Conservation (phyloP, 2,888 invertebrate genomes). For the Asteroscopus sphinx region DNA sequence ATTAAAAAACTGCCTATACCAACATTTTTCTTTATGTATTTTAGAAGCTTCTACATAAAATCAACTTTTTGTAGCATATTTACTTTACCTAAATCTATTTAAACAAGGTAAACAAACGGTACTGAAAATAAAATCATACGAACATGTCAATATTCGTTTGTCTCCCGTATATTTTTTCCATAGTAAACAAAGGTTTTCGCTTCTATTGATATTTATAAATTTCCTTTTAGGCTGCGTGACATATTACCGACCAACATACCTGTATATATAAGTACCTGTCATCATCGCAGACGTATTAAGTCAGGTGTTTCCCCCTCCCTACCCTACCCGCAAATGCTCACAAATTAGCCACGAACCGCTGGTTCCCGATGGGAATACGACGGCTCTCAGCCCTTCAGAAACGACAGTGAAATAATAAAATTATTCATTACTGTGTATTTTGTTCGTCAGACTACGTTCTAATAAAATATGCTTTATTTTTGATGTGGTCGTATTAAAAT, state of each 20-base stretch:
- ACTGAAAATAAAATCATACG: constrained; percentile 18
- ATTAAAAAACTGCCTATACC: too few species aligned
- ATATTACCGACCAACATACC: constrained; percentile 9
- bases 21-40: background rate
- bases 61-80: constrained; percentile 10
- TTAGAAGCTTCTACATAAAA: constrained; percentile 8
- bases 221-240: constrained; percentile 26
- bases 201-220: constrained; percentile 44
- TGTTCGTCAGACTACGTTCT: constrained; percentile 26
- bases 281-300: constrained; percentile 46
- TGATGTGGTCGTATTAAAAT: constrained; percentile 17
- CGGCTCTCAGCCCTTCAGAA: constrained; percentile 33
- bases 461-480: constrained; percentile 31
- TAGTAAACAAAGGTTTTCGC: constrained; percentile 29
- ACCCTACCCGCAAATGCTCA: constrained; percentile 35
- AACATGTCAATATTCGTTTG: constrained; percentile 38
- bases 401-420: constrained; percentile 50
- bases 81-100: constrained; percentile 21
- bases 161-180: constrained; percentile 16
- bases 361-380: constrained; percentile 54
- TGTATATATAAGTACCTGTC: constrained; percentile 40
- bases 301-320: constrained; percentile 36
- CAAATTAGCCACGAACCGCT: constrained; percentile 59
- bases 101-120: constrained; percentile 26
- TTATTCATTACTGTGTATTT: constrained; percentile 47